A percentile compares a stretch with the other conserved stretches of the same genome.
These are phyloP conservation scores for Acanthosoma haemorrhoidale DNA, from an alignment of 2,888 invertebrate genomes.

Conservation along the genomic window DNA sequence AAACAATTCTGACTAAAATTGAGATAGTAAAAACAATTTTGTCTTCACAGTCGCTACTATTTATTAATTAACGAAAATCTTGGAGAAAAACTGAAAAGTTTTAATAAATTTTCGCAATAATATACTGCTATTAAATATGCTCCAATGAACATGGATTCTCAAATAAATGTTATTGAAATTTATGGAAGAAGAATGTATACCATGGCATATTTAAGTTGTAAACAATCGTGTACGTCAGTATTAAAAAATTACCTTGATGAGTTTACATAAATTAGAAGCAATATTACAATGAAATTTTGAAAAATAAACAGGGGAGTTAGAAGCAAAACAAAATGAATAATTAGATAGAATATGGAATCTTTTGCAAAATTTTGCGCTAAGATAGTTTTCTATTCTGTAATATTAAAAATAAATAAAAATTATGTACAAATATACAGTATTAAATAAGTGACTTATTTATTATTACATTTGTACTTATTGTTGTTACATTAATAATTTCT, in stretches of 20 bases:
- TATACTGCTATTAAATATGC: slow-evolving; percentile 33
- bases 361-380: slow-evolving; percentile 17
- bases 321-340: slow-evolving; percentile 45
- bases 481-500: neutral
- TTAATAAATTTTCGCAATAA: slow-evolving; percentile 41
- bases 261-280: slow-evolving; percentile 22
- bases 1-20: slow-evolving; percentile 47
- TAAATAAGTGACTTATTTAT: neutral
- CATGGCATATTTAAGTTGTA: slow-evolving; percentile 37
- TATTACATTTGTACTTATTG: neutral
- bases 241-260: slow-evolving; percentile 37
- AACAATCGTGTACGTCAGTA: slow-evolving; percentile 37
- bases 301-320: slow-evolving; percentile 42
- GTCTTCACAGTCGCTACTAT: slow-evolving; percentile 35
- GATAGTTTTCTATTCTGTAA: neutral
- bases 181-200: slow-evolving; percentile 39
- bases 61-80: slow-evolving; percentile 41
- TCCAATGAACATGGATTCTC: slow-evolving; percentile 37
- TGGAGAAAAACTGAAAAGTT: slow-evolving; percentile 41
- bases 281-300: slow-evolving; percentile 17
- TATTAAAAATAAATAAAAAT: neutral
- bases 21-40: slow-evolving; percentile 43
- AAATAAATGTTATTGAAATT: slow-evolving; percentile 40
- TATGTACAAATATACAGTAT: slow-evolving; percentile 2
- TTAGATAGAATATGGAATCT: slow-evolving; percentile 44